These are phyloP conservation scores for Ctenoplectra terminalis DNA, from an alignment of 1,140 invertebrate genomes.

Conservation along the genomic window DNA sequence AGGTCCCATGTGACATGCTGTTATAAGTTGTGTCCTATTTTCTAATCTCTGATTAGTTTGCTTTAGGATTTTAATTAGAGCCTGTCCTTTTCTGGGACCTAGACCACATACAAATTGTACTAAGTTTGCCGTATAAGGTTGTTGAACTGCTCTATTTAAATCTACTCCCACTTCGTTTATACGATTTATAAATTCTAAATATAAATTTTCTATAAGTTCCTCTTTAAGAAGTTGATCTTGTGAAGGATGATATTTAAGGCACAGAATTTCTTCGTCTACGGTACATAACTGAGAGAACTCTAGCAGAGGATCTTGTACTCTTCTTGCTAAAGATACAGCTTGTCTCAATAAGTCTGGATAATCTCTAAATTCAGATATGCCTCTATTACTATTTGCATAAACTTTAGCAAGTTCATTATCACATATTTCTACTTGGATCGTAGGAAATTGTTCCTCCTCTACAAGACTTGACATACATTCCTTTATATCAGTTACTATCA, in stretches of 20 bases:
- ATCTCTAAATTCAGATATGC: slow-evolving; percentile 94
- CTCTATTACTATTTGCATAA: slow-evolving; percentile 95
- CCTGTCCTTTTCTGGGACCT: slow-evolving; percentile 96
- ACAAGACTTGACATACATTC: slow-evolving; percentile 89
- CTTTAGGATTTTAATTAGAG: slow-evolving; percentile 95
- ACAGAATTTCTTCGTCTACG: slow-evolving; percentile 97
- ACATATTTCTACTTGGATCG: slow-evolving; percentile 94
- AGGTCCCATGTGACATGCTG: slow-evolving; percentile 97
- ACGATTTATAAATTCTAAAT: slow-evolving; percentile 95
- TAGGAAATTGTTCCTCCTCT: slow-evolving; percentile 94
- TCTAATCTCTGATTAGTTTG: slow-evolving; percentile 96
- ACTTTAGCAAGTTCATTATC: slow-evolving; percentile 96
- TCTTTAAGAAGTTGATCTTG: slow-evolving; percentile 94
- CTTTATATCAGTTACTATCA: slow-evolving; percentile 92
- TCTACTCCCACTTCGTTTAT: slow-evolving; percentile 99
- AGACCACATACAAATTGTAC: slow-evolving; percentile 99
- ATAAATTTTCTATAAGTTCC: slow-evolving; percentile 92
- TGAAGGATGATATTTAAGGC: slow-evolving; percentile 90
- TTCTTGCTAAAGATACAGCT: slow-evolving; percentile 95
- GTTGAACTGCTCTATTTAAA: slow-evolving; percentile 96
- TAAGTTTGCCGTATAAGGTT: slow-evolving; percentile 93
- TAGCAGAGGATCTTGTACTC: slow-evolving; percentile 97
- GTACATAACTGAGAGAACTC: slow-evolving; percentile 98
- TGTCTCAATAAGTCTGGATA: slow-evolving; percentile 94
- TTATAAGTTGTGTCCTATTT: slow-evolving; percentile 97